These are phyloP conservation scores for Spodoptera exigua DNA, from an alignment of 2,888 invertebrate genomes.

Conservation along the genomic window DNA sequence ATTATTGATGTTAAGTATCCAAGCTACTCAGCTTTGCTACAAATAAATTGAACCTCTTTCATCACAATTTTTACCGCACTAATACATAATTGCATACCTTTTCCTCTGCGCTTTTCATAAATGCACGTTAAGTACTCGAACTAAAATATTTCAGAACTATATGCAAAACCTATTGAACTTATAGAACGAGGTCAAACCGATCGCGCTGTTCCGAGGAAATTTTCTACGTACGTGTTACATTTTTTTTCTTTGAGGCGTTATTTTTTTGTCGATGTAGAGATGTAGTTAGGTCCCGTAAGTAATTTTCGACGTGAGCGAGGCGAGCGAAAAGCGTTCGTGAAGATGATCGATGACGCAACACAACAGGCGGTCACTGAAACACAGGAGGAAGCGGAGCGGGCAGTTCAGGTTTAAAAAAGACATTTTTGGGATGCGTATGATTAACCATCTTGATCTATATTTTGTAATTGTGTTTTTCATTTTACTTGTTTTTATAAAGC, in stretches of 20 bases:
- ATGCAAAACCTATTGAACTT: slow-evolving; percentile 55
- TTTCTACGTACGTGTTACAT: slow-evolving; percentile 47
- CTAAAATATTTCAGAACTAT: slow-evolving; percentile 45
- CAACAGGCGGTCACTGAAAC: slow-evolving; percentile 59
- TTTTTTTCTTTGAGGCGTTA: slow-evolving; percentile 52
- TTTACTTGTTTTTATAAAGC: too few relatives aligned
- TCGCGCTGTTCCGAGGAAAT: slow-evolving; percentile 45
- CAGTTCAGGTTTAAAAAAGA: background rate
- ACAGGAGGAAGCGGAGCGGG: slow-evolving; percentile 45
- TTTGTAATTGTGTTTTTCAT: too few relatives aligned
- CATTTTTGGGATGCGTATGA: too few relatives aligned
- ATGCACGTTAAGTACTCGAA: slow-evolving; percentile 26
- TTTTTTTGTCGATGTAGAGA: slow-evolving; percentile 66
- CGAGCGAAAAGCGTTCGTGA: slow-evolving; percentile 71
- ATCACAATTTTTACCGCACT: slow-evolving; percentile 1
- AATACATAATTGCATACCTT: slow-evolving; percentile 36
- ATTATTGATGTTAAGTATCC: too few relatives aligned
- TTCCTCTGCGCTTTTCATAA: slow-evolving; percentile 28
- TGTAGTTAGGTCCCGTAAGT: slow-evolving; percentile 78
- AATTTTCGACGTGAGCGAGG: slow-evolving; percentile 78
- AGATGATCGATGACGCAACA: slow-evolving; percentile 84
- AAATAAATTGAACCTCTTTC: background rate
- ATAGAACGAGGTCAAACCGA: slow-evolving; percentile 54
- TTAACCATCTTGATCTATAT: too few relatives aligned
- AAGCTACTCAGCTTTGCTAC: background rate